Evolutionary conservation across 2,888 invertebrate genomes (phyloP).

Genomic region (Unio pictorum): DNA sequence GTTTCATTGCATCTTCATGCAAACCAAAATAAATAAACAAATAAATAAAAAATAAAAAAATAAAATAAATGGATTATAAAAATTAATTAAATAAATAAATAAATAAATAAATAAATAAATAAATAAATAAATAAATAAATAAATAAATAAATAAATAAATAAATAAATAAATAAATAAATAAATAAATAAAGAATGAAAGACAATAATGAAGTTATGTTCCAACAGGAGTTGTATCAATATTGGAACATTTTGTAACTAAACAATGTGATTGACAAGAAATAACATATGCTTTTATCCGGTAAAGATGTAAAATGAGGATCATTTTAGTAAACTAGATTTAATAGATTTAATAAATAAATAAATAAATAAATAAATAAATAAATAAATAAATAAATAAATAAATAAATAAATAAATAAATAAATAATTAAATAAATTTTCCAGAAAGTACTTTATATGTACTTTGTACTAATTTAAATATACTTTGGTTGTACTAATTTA

Average conservation of each 20-base stretch:
- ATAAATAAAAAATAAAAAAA: conserved; percentile 14
- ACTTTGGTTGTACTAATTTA: too few relatives aligned
- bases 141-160: conserved; percentile 8
- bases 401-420: conserved; percentile 6
- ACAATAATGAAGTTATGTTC: too few relatives aligned
- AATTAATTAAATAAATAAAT: conserved; percentile 5
- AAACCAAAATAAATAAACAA: conserved; percentile 2
- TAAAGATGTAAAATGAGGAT: too few relatives aligned
- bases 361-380: too few relatives aligned
- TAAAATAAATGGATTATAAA: background rate
- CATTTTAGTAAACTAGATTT: too few relatives aligned
- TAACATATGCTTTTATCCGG: too few relatives aligned
- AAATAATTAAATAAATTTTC: conserved; percentile 1
- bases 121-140: conserved; percentile 13
- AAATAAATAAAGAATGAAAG: background rate
- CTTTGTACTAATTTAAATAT: too few relatives aligned
- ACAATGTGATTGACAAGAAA: too few relatives aligned
- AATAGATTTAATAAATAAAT: too few relatives aligned
- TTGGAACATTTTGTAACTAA: too few relatives aligned
- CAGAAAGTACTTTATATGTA: background rate
- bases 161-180: conserved; percentile 7
- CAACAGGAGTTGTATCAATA: too few relatives aligned
- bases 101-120: conserved; percentile 16
- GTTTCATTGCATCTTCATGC: background rate
- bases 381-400: background rate